Evolutionary conservation across 2,113 vertebrate genomes (phyloP).

Genomic region (Caloenas nicobarica): DNA sequence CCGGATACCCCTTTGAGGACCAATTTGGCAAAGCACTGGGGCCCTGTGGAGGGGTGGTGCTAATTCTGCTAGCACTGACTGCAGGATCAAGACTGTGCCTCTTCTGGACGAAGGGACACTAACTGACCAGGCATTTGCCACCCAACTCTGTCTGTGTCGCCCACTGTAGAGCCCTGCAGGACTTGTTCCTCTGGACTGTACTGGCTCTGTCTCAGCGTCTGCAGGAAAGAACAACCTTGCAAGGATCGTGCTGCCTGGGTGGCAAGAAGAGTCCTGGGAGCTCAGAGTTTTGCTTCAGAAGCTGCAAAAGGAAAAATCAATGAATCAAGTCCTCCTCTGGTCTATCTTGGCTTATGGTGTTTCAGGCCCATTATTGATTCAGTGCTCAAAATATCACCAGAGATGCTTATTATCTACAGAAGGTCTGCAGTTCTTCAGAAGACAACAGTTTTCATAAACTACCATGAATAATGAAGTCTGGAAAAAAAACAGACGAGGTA

Average conservation of each 20-base stretch:
- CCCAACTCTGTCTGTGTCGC: not conserved
- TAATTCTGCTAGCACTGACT: not conserved
- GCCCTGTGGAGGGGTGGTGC: not conserved
- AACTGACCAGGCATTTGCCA: not conserved
- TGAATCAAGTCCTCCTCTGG: not conserved
- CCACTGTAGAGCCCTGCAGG: fast-evolving
- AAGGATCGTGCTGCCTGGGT: no score
- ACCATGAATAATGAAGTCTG: not conserved
- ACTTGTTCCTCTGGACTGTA: not conserved
- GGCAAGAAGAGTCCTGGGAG: not conserved
- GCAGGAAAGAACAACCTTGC: not conserved
- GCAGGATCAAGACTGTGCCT: not conserved
- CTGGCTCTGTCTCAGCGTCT: not conserved
- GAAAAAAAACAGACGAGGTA: not conserved
- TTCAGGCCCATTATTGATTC: not conserved
- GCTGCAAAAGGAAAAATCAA: not conserved
- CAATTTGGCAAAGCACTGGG: no score
- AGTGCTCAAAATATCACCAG: not conserved
- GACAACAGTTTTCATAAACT: not conserved
- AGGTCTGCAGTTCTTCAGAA: not conserved
- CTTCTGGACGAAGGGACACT: not conserved
- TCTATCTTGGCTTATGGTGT: not conserved
- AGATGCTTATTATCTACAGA: not conserved
- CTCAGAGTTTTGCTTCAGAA: not conserved
- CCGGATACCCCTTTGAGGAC: not conserved